Percentiles rank a stretch among this genome's conserved stretches.
phyloP scores from a whole-genome alignment of 2,888 invertebrate species.

The Helleia helle region DNA sequence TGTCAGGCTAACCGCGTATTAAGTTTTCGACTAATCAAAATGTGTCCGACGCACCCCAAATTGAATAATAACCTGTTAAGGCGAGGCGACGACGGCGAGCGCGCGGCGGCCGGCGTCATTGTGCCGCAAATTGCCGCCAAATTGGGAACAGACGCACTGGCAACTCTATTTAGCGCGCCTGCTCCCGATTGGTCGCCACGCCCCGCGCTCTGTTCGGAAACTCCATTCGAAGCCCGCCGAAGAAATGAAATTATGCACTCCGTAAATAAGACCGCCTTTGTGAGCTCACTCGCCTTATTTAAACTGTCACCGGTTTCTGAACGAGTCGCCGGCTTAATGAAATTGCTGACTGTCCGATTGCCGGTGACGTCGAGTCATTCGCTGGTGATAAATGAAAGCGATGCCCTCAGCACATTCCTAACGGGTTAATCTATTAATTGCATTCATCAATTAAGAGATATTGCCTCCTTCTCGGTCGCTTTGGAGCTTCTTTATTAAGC shows the following conservation, averaged over 20 bases:
- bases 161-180: slow-evolving; percentile 60
- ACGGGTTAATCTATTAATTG: slow-evolving; percentile 18
- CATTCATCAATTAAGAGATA: slow-evolving; percentile 9
- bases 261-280: slow-evolving; percentile 57
- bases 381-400: slow-evolving; percentile 19
- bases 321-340: slow-evolving; percentile 30
- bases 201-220: slow-evolving; percentile 32
- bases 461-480: too few relatives aligned
- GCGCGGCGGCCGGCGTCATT: slow-evolving; percentile 41
- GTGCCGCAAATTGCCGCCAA: slow-evolving; percentile 65
- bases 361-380: slow-evolving; percentile 17
- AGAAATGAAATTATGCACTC: slow-evolving; percentile 66
- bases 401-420: slow-evolving; percentile 13
- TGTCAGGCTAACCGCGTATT: slow-evolving; percentile 47
- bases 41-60: slow-evolving; percentile 59
- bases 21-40: slow-evolving; percentile 59
- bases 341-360: slow-evolving; percentile 26
- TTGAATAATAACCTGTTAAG: slow-evolving; percentile 67
- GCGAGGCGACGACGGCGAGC: slow-evolving; percentile 30
- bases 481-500: too few relatives aligned
- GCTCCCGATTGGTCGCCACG: slow-evolving; percentile 66
- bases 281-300: slow-evolving; percentile 42
- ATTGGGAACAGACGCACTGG: slow-evolving; percentile 50
- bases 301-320: slow-evolving; percentile 31
- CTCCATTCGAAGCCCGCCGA: slow-evolving; percentile 37